Evolutionary conservation across 2,113 vertebrate species (phyloP).

Genomic region (Balaeniceps rex): DNA sequence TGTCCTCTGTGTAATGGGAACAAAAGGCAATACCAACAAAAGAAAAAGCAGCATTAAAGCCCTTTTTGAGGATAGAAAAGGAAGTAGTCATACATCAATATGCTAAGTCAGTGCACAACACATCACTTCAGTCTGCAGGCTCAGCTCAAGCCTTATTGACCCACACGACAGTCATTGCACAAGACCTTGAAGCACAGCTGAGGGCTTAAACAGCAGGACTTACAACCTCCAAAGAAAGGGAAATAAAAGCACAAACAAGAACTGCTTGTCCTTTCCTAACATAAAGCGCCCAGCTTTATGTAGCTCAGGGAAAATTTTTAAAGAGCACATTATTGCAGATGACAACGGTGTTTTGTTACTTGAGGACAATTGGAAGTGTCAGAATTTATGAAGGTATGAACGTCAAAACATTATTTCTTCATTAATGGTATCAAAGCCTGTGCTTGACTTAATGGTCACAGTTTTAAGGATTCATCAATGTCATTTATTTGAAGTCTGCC

Average conservation of each 20-base stretch:
- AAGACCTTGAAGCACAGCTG: neutral
- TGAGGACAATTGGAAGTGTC: neutral
- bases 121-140: neutral
- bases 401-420: constrained; percentile 20
- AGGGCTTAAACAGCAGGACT: neutral
- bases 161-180: neutral
- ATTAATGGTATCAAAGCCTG: constrained; percentile 10
- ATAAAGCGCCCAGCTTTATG: neutral
- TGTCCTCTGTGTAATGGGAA: constrained; percentile 14
- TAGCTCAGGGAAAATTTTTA: neutral
- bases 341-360: neutral
- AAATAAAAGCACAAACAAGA: neutral
- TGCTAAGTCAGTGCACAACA: neutral
- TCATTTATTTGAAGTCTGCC: constrained; percentile 21
- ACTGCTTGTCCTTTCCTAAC: neutral
- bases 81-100: neutral
- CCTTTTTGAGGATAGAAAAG: neutral
- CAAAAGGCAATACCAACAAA: neutral
- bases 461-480: constrained; percentile 9
- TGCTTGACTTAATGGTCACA: constrained; percentile 22
- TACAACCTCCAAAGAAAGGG: neutral
- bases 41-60: neutral
- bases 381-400: neutral
- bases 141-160: constrained; percentile 24
- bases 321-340: neutral